Evolutionary conservation across 2,888 invertebrate genomes (phyloP).

Genomic region (Agrochola lychnidis): DNA sequence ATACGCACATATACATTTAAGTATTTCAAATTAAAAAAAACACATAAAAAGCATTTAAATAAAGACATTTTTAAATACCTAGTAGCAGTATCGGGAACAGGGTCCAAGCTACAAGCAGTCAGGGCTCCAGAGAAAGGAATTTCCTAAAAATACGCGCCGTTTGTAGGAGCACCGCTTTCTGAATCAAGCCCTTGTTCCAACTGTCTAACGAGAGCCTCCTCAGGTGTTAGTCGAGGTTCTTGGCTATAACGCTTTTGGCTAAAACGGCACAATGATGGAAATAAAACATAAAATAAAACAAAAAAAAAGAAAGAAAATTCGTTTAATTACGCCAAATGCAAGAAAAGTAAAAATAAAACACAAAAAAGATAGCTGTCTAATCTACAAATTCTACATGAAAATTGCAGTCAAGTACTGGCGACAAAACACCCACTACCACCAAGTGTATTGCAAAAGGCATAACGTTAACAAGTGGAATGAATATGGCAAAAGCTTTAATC

Average conservation of each 20-base stretch:
- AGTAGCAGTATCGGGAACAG: not conserved
- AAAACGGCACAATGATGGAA: not conserved
- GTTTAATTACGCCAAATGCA: constrained; percentile 24
- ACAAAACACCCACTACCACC: constrained; percentile 2
- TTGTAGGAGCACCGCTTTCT: not conserved
- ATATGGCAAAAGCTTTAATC: constrained; percentile 5
- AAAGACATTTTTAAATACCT: not conserved
- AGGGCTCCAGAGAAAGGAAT: not conserved
- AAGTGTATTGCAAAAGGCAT: constrained; percentile 8
- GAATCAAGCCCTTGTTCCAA: constrained; percentile 3
- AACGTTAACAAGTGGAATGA: constrained; percentile 6
- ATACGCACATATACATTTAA: not conserved
- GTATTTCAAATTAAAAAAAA: not conserved
- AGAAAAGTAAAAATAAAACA: constrained; percentile 9
- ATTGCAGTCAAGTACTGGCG: not conserved
- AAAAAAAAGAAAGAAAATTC: constrained; percentile 3
- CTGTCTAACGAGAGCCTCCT: not conserved
- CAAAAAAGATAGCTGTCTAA: constrained; percentile 20
- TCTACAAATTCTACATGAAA: constrained; percentile 20
- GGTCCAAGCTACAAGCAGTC: not conserved
- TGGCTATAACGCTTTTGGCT: not conserved
- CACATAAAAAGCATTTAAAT: not conserved
- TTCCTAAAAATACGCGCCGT: not conserved
- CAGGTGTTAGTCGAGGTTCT: not conserved
- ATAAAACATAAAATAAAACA: constrained; percentile 35